Percentiles rank a stretch among this genome's conserved stretches.
These are phyloP conservation scores for Drosophila pseudotalamancana DNA, from an alignment of 2,888 invertebrate genomes.

Conservation along the genomic window DNA sequence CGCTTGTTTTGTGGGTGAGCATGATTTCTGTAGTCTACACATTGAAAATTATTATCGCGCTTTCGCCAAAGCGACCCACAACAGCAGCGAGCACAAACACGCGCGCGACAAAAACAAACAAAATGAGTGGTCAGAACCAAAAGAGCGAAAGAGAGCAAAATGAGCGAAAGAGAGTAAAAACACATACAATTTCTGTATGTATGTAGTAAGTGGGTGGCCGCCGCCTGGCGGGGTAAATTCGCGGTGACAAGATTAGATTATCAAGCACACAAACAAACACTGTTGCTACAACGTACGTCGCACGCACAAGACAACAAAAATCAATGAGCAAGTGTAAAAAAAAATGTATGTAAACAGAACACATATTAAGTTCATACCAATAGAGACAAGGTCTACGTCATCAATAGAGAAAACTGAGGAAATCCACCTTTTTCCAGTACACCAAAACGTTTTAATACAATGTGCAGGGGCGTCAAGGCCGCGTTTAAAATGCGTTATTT, in stretches of 20 bases:
- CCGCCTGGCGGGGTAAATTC: constrained; percentile 50
- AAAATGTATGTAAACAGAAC: constrained; percentile 62
- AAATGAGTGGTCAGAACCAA: constrained; percentile 27
- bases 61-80: constrained; percentile 61
- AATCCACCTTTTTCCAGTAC: constrained; percentile 20
- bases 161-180: constrained; percentile 15
- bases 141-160: constrained; percentile 10
- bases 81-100: constrained; percentile 59
- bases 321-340: constrained; percentile 70
- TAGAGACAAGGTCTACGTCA: constrained; percentile 51
- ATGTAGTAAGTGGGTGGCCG: constrained; percentile 34
- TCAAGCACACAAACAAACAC: constrained; percentile 27
- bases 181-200: constrained; percentile 5
- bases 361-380: constrained; percentile 30
- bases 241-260: constrained; percentile 59
- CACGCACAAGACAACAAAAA: constrained; percentile 60
- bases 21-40: constrained; percentile 23
- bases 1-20: neutral
- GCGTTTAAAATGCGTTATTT: constrained; percentile 29
- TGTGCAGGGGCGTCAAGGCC: constrained; percentile 27
- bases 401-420: constrained; percentile 35
- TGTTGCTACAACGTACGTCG: constrained; percentile 41
- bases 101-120: constrained; percentile 76
- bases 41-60: constrained; percentile 54
- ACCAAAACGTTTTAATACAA: neutral